Conservation (phyloP, 2,797 vertebrate genomes). For the Sebastes vulpes region DNA sequence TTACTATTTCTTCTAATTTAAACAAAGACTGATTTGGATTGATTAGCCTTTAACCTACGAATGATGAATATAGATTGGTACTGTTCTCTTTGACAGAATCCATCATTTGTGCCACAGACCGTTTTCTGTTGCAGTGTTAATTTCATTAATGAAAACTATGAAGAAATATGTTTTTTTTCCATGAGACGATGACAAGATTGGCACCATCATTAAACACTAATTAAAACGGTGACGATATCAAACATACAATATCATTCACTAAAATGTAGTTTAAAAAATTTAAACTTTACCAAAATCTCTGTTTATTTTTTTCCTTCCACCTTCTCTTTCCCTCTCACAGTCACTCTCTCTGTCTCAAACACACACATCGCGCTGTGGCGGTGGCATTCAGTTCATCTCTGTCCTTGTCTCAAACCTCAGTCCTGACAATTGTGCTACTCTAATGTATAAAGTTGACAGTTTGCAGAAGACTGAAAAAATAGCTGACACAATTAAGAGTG, state of each 20-base stretch:
- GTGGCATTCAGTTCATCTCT: no score
- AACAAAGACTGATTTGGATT: not conserved
- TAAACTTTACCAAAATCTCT: no score
- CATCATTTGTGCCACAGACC: not conserved
- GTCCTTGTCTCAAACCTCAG: no score
- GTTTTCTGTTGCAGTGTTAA: not conserved
- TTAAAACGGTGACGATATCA: not conserved
- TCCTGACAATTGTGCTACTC: no score
- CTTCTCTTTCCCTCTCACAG: not conserved
- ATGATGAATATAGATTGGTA: slow-evolving; percentile 12
- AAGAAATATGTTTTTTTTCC: no score
- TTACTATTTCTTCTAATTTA: not conserved
- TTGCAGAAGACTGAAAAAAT: no score
- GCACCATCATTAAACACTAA: not conserved
- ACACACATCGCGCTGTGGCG: not conserved
- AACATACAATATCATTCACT: not conserved
- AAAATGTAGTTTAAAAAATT: no score
- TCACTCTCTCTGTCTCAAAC: not conserved
- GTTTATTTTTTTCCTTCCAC: not conserved
- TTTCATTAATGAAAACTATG: not conserved
- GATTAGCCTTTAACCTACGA: slow-evolving; percentile 1
- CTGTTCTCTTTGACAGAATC: not conserved
- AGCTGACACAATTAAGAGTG: no score
- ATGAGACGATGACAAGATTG: not conserved
- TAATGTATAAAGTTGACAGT: no score